These are phyloP conservation scores for Callyntrura guangdongensis DNA, from an alignment of 2,888 invertebrate species.

Conservation along the genomic window DNA sequence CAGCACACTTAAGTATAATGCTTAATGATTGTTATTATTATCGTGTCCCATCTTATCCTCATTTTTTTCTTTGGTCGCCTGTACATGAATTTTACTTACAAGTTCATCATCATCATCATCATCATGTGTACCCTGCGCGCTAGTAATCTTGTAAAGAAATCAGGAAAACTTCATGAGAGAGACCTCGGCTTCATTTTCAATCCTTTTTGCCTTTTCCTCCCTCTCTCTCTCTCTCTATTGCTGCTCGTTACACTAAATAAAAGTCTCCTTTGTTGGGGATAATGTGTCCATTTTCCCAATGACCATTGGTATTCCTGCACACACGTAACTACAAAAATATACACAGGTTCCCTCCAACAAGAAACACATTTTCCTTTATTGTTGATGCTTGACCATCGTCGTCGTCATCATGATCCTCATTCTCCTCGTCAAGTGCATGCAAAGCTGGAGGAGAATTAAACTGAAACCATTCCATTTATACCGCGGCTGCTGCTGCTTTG, in stretches of 20 bases:
- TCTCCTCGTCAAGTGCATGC: constrained; percentile 38
- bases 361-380: constrained; percentile 22
- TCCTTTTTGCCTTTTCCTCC: neutral
- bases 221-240: neutral
- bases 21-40: constrained; percentile 53
- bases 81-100: constrained; percentile 2
- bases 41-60: constrained; percentile 34
- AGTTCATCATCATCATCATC: constrained; percentile 15
- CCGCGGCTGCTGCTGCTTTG: constrained; percentile 18
- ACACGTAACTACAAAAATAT: too few species aligned
- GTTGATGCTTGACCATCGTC: constrained; percentile 44
- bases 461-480: neutral
- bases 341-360: too few species aligned
- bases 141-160: constrained; percentile 33
- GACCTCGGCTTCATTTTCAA: constrained; percentile 46
- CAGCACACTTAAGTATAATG: neutral
- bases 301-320: constrained; percentile 15
- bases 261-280: constrained; percentile 3
- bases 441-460: constrained; percentile 43
- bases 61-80: neutral
- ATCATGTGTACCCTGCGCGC: neutral
- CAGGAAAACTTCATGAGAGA: constrained; percentile 16
- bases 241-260: constrained; percentile 25
- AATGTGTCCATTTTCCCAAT: constrained; percentile 21
- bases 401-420: too few species aligned